These are phyloP conservation scores for Acholoe squamosa DNA, from an alignment of 2,888 invertebrate genomes.

Conservation along the genomic window DNA sequence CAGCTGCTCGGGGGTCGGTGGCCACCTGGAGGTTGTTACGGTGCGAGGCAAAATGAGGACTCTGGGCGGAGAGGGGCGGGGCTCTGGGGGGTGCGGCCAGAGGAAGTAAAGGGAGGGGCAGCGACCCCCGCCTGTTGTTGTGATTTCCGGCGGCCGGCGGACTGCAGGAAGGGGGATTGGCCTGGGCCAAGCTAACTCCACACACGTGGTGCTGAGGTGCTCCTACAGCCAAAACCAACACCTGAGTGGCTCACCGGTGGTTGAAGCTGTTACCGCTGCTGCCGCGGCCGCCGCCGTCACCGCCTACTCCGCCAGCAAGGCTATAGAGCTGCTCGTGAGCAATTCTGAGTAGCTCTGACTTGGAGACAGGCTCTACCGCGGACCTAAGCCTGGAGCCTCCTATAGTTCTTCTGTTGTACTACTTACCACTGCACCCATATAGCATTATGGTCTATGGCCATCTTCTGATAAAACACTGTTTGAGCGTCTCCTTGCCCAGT, in stretches of 20 bases:
- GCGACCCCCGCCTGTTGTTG: background rate
- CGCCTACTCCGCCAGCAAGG: background rate
- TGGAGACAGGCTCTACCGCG: too few species aligned
- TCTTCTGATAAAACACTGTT: too few species aligned
- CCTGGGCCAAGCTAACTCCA: background rate
- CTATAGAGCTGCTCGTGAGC: constrained; percentile 27
- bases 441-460: too few species aligned
- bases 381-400: too few species aligned
- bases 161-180: background rate
- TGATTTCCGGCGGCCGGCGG: background rate
- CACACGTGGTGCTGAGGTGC: background rate
- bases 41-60: background rate
- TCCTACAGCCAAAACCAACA: constrained; percentile 21
- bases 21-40: constrained; percentile 21
- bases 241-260: constrained; percentile 6
- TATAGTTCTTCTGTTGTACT: too few species aligned
- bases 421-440: too few species aligned
- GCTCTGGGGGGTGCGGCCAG: background rate
- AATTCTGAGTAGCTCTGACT: constrained; percentile 6
- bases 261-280: background rate
- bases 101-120: background rate
- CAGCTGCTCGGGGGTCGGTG: too few species aligned
- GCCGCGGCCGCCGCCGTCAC: background rate
- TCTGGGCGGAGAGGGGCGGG: background rate
- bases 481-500: background rate